phyloP scores from a whole-genome alignment of 1,140 invertebrate genomes.

The Cotesia chilonis region DNA sequence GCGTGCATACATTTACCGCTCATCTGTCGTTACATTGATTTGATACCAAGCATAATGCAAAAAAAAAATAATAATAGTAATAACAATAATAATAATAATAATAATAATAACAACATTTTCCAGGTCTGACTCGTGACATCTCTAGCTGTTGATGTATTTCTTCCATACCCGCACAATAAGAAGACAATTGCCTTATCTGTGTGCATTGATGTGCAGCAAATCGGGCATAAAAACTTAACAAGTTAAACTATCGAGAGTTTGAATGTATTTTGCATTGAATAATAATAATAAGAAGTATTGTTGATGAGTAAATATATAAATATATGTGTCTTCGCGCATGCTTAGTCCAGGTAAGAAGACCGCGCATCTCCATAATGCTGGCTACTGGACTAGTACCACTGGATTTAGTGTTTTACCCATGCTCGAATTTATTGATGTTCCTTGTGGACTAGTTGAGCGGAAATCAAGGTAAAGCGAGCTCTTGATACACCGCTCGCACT shows the following conservation, averaged over 20 bases:
- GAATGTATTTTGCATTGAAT: no score
- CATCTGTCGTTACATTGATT: slow-evolving; percentile 29
- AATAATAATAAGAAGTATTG: no score
- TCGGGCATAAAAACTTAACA: no score
- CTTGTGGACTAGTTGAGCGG: slow-evolving; percentile 28
- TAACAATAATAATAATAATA: no score
- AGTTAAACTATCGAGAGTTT: no score
- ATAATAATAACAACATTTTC: no score
- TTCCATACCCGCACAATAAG: background rate
- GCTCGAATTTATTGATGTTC: slow-evolving; percentile 63
- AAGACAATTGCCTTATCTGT: no score
- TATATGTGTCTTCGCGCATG: slow-evolving; percentile 23
- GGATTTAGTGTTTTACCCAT: slow-evolving; percentile 49
- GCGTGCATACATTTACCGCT: background rate
- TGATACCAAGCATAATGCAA: background rate
- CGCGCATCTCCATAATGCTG: slow-evolving; percentile 23
- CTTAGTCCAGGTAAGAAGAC: slow-evolving; percentile 27
- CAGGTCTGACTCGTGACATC: background rate
- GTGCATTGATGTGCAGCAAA: no score
- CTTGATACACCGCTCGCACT: background rate
- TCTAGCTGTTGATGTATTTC: background rate
- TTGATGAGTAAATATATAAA: background rate
- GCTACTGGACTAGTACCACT: background rate
- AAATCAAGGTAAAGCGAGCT: slow-evolving; percentile 29
- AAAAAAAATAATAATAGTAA: background rate